Evolutionary conservation across 2,888 invertebrate genomes (phyloP), one percentile per base, ranked within the genome.

Genomic region (Drosophila pegasa): DNA sequence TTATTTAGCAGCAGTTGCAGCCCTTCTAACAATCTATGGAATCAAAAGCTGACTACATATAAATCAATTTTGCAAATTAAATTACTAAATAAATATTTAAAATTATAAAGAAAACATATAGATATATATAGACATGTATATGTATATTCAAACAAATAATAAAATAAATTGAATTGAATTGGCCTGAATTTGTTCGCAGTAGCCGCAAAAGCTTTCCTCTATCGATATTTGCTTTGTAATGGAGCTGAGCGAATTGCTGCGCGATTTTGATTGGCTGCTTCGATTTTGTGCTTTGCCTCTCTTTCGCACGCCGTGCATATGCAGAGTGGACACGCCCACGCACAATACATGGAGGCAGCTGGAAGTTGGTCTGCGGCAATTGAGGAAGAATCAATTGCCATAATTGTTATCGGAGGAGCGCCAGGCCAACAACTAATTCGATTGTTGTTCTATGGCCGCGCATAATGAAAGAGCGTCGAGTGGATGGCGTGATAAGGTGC

Each of bases 371-470:
- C n/a, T 45, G 37, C 22, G 40, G 65, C 80, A 77, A 81, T 81
- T 52, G 64, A 65, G 64, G 40, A 51, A 61, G 52, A 87, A 71
- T 85, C 81, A 80, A 89, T 89, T 89, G 88, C 75, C 56, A 57
- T 68, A 71, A 76, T 78, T 75, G 71, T 78, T 81, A 79, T 81
- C 81, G 59, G 64, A 25, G 33, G 9, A 33, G 41, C 43, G 57
- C 22, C 75, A 43, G 66, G 69, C 43, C 68, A 74, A 87, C 81
- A 83, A 67, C 66, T 71, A 87, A 84, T 87, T 71, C 67, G 80
- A 68, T 82, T 76, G 57, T 67, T 45, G 43, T 45, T 45, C 51
- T 59, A 71, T 62, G 27, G 56, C 29, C 18, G 22, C 10, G 25
- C 48, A 31, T 54, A 45, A 63, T 58, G 43, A 25, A 25, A n/a